Conservation (phyloP, 2,888 invertebrate species). For the Callyntrura sp. region DNA sequence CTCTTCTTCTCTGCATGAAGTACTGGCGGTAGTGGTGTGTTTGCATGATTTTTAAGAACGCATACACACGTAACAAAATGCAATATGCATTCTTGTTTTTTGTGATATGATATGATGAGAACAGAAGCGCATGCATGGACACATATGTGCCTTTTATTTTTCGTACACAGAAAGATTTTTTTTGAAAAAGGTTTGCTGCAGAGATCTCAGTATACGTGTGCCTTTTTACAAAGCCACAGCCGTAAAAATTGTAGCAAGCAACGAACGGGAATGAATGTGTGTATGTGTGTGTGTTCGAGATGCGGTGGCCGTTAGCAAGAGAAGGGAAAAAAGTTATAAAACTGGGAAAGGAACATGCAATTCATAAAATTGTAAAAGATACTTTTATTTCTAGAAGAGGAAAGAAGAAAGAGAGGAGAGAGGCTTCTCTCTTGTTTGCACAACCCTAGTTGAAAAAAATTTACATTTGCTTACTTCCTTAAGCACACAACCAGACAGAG, state of each 20-base stretch:
- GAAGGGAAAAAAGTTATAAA: slow-evolving; percentile 47
- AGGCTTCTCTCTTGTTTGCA: slow-evolving; percentile 47
- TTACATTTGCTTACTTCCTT: slow-evolving; percentile 21
- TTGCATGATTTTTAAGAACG: slow-evolving; percentile 45
- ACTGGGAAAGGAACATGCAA: slow-evolving; percentile 51
- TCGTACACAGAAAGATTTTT: slow-evolving; percentile 5
- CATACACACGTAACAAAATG: neutral
- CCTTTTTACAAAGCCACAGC: slow-evolving; percentile 26
- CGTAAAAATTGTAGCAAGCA: slow-evolving; percentile 7
- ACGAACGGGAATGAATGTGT: neutral
- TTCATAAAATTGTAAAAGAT: slow-evolving; percentile 63
- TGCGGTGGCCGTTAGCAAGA: slow-evolving; percentile 6
- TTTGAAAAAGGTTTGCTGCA: too few species aligned
- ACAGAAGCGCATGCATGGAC: slow-evolving; percentile 23
- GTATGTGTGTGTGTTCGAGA: too few species aligned
- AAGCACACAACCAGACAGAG: slow-evolving; percentile 10
- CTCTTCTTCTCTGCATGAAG: slow-evolving; percentile 14
- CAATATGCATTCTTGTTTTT: neutral
- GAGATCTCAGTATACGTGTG: neutral
- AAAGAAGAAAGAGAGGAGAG: too few species aligned
- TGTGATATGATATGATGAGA: slow-evolving; percentile 36
- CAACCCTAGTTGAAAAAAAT: slow-evolving; percentile 43
- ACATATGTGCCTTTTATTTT: slow-evolving; percentile 27
- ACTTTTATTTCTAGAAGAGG: neutral
- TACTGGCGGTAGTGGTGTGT: slow-evolving; percentile 22